Evolutionary conservation across 2,797 vertebrate genomes (phyloP), one percentile per base, ranked within the genome.

Genomic region (Takifugu ocellatus): DNA sequence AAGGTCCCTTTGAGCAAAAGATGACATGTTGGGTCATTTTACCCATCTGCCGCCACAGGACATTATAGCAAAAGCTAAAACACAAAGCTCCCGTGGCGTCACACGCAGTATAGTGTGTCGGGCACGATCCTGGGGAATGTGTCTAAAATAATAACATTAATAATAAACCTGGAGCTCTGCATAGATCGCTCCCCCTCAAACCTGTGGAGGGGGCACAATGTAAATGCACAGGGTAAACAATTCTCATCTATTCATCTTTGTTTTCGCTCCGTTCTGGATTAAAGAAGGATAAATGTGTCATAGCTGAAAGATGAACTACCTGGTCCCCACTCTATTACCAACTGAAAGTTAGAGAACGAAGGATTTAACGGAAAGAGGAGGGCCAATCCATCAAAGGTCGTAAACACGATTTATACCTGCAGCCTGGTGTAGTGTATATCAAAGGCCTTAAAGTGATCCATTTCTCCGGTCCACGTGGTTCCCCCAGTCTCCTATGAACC

Each of bases 361-460:
- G 51, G 67, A 56, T 73, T 59, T 59, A 51, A 59, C 59, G 33
- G 58, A 50, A 45, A 43, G 49, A 39, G 9, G 24, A 45, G 51
- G 47, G 39, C 57, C 45, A 68, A 81, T 75, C 62, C 62, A 77
- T 78, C 73, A 78, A 25, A 36, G 65, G 52, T 47, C 63, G 52
- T 74, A 52, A 79, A 69, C 45, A 56, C 53, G 63, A 70, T 66
- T 68, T 67, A 10, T 75, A 75, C 59, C 66, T 56, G 54, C 62
- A 66, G 56, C 59, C 54, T 42, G 44, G 39, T 58, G 2, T 55
- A 39, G 39, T 58, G 2, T 52, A 31, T 25, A 31, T 31, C 54
- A 57, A 25, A 56, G 51, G 51, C 57, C 71, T 56, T 24, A 21
- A 10, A 74, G 31, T 57, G 55, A 24, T 69, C 55, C 52, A 46